Conservation (phyloP, 1,140 invertebrate genomes). For the Drosophila pseudoananassae region DNA sequence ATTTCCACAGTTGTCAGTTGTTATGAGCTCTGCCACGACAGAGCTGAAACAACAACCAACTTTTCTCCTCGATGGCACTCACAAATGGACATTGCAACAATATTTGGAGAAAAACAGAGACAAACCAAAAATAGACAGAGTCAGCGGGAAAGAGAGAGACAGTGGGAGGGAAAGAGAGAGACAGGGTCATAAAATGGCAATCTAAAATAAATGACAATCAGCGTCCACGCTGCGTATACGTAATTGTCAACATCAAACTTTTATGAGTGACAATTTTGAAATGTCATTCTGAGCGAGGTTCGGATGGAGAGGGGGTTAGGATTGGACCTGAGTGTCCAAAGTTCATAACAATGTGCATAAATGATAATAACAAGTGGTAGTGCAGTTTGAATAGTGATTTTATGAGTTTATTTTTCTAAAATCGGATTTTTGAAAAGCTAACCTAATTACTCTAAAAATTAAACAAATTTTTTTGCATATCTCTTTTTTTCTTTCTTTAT, state of each 20-base stretch:
- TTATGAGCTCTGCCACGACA: conserved; percentile 45
- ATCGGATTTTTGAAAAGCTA: neutral
- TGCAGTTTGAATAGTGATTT: conserved; percentile 2
- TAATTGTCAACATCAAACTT: conserved; percentile 70
- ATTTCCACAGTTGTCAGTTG: conserved; percentile 78
- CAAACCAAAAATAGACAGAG: neutral
- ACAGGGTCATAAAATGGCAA: conserved; percentile 29
- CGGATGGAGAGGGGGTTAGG: conserved; percentile 12
- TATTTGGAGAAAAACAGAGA: conserved; percentile 39
- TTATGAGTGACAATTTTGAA: conserved; percentile 78
- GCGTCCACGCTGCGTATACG: conserved; percentile 71
- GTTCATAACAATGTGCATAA: conserved; percentile 49
- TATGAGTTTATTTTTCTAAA: conserved; percentile 1
- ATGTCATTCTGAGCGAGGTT: conserved; percentile 26
- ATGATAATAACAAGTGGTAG: conserved; percentile 45
- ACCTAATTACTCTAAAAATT: neutral
- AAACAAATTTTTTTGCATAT: too few relatives aligned
- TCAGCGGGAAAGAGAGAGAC: neutral
- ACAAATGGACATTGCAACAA: conserved; percentile 57
- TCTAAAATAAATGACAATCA: conserved; percentile 58
- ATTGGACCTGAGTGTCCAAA: conserved; percentile 13
- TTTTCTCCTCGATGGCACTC: conserved; percentile 61
- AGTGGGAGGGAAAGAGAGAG: neutral
- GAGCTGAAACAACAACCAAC: conserved; percentile 38
- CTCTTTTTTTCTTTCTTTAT: too few relatives aligned